Percentiles rank a stretch among this genome's conserved stretches.
Conservation (phyloP, 2,113 vertebrate genomes). For the Alligator sinensis region DNA sequence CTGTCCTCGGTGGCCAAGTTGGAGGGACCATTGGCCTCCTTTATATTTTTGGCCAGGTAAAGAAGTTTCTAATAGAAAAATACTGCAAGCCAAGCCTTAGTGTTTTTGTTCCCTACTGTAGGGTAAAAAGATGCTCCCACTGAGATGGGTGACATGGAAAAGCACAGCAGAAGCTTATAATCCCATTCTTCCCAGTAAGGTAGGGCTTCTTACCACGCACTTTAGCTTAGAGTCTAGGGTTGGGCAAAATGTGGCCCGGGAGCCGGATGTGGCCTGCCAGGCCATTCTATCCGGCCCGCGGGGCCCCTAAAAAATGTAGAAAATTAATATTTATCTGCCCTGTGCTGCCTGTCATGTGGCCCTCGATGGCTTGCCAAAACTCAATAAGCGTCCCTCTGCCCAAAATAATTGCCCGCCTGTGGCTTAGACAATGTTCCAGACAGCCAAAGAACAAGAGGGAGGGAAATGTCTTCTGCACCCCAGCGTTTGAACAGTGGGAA, state of each 20-base stretch:
- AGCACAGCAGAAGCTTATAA: background rate
- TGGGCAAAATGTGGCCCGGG: too few relatives aligned
- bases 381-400: too few relatives aligned
- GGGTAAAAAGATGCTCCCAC: background rate
- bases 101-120: background rate
- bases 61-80: background rate
- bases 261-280: too few relatives aligned
- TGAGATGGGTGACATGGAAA: background rate
- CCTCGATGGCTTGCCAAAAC: too few relatives aligned
- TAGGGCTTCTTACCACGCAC: background rate
- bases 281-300: too few relatives aligned
- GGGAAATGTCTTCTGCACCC: background rate
- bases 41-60: constrained; percentile 96
- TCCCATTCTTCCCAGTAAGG: accelerated
- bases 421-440: accelerated
- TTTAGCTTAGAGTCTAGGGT: background rate
- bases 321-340: too few relatives aligned
- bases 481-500: background rate
- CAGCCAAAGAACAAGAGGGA: background rate
- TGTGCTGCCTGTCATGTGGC: too few relatives aligned
- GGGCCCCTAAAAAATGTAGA: too few relatives aligned
- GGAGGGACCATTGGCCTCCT: constrained; percentile 93
- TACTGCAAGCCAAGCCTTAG: background rate
- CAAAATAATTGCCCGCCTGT: too few relatives aligned
- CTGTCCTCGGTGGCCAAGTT: constrained; percentile 87